phyloP scores from a whole-genome alignment of 2,113 vertebrate genomes.

The Scatophagus argus region DNA sequence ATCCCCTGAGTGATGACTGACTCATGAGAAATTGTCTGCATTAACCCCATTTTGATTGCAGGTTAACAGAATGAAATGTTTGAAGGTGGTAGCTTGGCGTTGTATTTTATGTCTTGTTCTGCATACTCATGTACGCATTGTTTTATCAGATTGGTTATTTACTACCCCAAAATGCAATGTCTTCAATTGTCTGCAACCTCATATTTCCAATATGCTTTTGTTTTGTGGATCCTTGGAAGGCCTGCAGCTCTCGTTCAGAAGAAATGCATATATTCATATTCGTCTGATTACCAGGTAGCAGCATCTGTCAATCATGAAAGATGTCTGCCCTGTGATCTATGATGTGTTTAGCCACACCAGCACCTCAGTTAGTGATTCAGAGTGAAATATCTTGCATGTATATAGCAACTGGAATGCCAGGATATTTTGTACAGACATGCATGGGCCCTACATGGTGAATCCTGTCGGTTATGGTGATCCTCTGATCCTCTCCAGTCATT shows the following conservation, averaged over 20 bases:
- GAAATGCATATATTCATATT: too few relatives aligned
- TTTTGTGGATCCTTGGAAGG: not conserved
- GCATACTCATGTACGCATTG: not conserved
- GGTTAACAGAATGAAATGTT: not conserved
- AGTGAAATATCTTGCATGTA: not conserved
- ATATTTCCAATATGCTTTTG: too few relatives aligned
- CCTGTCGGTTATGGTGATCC: not conserved
- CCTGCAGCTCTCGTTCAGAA: too few relatives aligned
- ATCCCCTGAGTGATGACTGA: not conserved
- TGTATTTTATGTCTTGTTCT: not conserved
- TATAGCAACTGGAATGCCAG: too few relatives aligned
- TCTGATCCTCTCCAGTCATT: too few relatives aligned
- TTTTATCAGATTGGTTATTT: not conserved
- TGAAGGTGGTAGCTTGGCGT: not conserved
- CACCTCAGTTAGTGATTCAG: not conserved
- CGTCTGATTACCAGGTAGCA: not conserved
- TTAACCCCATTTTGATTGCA: not conserved
- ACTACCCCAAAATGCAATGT: not conserved
- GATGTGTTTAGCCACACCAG: not conserved
- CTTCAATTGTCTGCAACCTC: too few relatives aligned
- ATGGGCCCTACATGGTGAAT: not conserved
- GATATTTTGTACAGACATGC: not conserved
- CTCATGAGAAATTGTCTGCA: not conserved
- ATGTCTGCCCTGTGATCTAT: not conserved
- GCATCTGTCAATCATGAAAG: not conserved